Conservation (phyloP, 1,140 invertebrate genomes). For the Drosophila albomicans region DNA sequence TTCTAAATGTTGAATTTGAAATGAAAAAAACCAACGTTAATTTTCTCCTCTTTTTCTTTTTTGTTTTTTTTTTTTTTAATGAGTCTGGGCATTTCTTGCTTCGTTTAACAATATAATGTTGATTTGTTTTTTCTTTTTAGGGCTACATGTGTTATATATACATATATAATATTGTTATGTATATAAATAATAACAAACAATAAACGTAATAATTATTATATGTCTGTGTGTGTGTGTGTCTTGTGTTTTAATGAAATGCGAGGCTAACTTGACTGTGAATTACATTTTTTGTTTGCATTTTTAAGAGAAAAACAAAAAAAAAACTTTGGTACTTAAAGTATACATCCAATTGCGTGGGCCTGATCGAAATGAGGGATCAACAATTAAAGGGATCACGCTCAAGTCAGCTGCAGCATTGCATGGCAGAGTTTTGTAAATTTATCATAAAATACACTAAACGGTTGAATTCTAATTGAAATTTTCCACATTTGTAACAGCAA, state of each 20-base stretch:
- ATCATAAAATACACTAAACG: constrained; percentile 29
- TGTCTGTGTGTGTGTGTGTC: constrained; percentile 1
- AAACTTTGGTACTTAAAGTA: constrained; percentile 40
- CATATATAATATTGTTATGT: constrained; percentile 46
- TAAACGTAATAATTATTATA: constrained; percentile 65
- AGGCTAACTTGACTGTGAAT: constrained; percentile 8
- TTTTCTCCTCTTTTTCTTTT: constrained; percentile 47
- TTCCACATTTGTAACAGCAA: constrained; percentile 55
- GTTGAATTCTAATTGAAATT: constrained; percentile 30
- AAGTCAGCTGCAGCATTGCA: constrained; percentile 1
- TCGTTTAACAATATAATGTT: constrained; percentile 70
- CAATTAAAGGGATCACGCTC: constrained; percentile 35
- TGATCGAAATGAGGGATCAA: constrained; percentile 26
- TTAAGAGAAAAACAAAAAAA: constrained; percentile 40
- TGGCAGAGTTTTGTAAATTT: background rate
- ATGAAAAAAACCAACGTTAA: background rate
- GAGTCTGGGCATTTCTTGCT: constrained; percentile 40
- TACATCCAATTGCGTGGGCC: constrained; percentile 10
- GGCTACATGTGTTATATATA: constrained; percentile 63
- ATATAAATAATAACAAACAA: constrained; percentile 72
- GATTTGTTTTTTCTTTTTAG: constrained; percentile 45
- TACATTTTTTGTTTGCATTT: background rate
- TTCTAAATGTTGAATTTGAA: background rate
- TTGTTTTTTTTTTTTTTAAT: constrained; percentile 27
- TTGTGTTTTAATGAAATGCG: background rate